Evolutionary conservation across 2,797 vertebrate species (phyloP), one percentile per base, ranked within the genome.

Genomic region (Acridotheres tristis): DNA sequence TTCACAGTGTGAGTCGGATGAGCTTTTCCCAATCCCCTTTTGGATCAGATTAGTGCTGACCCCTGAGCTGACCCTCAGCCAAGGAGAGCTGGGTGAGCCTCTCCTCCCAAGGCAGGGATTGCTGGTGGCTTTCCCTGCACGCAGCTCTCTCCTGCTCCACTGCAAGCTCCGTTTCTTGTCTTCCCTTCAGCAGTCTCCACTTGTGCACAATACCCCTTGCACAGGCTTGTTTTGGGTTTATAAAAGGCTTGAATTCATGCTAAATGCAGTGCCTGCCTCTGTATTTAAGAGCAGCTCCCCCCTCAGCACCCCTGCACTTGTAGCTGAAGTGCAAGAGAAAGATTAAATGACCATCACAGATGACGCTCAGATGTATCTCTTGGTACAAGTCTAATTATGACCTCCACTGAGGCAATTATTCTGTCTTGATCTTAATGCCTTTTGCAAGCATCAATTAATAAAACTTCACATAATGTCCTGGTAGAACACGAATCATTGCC

Each of bases 401-500:
- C 85, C 92, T 92, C 88, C 85, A 34, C 82, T 42, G 40, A 95
- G 58, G 79, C 85, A 96, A 91, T 95, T 96, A 93, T 29, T 88
- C 82, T 93, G 62, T 51, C 85, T 61, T 90, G 87, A 89, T 92
- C 84, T 76, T 87, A 83, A 67, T 92, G 89, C 54, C 72, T 93
- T 96, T 79, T 88, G 50, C 75, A 83, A 83, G 77, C 43, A 59
- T 85, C 91, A 94, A 81, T 96, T 96, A 95, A 94, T 95, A 94
- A 95, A 90, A 65, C 66, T 43, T 68, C 85, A 88, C 79, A 48
- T 51, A 77, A 85, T 91, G 82, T 95, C 61, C 94, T 96, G 51
- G 27, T 93, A 84, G 73, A 67, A 51, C 61, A 72, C 54, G 66
- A 89, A 54, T 94, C 74, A 90, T 84, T 86, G 73, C 51, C 18